Evolutionary conservation across 2,888 invertebrate genomes (phyloP).

Genomic region (Sycophila texana): DNA sequence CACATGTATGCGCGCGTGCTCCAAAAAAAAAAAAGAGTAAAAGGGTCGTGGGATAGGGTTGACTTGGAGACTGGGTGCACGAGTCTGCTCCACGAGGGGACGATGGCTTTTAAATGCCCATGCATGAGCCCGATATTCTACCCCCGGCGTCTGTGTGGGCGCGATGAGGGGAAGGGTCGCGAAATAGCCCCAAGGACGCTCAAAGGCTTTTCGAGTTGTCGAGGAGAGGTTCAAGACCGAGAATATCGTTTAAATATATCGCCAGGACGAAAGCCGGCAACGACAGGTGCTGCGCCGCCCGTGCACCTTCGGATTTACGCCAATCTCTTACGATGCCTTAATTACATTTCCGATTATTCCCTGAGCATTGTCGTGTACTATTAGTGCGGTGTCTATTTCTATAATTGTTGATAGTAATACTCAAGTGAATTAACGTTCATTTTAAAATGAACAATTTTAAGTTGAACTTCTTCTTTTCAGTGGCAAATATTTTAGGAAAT

Average conservation of each 20-base stretch:
- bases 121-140: neutral
- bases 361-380: no score
- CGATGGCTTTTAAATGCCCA: constrained; percentile 42
- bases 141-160: neutral
- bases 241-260: constrained; percentile 38
- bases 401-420: no score
- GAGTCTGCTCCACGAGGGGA: neutral
- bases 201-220: neutral
- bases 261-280: constrained; percentile 13
- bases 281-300: neutral
- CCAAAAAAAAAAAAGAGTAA: neutral
- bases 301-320: neutral
- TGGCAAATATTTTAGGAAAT: no score
- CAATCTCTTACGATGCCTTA: no score
- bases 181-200: constrained; percentile 24
- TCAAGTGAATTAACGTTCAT: no score
- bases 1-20: neutral
- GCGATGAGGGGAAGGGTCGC: neutral
- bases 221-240: constrained; percentile 22
- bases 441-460: no score
- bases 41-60: neutral
- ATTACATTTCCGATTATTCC: no score
- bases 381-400: no score
- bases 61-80: neutral
- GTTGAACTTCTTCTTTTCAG: no score